A percentile compares a stretch with the other conserved stretches of the same genome.
Evolutionary conservation across 2,113 vertebrate genomes (phyloP).

Genomic region (Phaetusa simplex): DNA sequence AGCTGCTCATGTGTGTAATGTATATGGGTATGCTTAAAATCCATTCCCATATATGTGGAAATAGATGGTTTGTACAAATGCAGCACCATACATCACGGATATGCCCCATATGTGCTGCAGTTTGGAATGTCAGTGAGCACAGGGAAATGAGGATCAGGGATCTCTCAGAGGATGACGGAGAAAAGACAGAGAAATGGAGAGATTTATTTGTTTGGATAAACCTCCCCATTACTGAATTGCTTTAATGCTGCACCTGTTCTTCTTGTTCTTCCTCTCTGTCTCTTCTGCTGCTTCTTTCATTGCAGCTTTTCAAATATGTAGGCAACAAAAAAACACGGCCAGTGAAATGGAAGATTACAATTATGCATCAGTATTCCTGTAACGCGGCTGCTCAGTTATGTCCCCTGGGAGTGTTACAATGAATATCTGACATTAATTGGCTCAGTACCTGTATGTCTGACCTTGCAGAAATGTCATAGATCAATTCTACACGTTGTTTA

Average conservation of each 20-base stretch:
- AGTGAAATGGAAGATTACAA: slow-evolving; percentile 71
- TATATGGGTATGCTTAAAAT: slow-evolving; percentile 18
- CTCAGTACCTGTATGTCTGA: slow-evolving; percentile 68
- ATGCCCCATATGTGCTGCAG: background rate
- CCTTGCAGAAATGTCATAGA: slow-evolving; percentile 72
- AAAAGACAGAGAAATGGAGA: background rate
- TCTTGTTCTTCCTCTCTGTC: background rate
- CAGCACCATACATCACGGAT: slow-evolving; percentile 37
- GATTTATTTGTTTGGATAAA: background rate
- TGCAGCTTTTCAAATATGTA: slow-evolving; percentile 4
- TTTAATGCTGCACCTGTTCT: background rate
- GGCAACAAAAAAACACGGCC: slow-evolving; percentile 51
- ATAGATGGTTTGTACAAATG: slow-evolving; percentile 2
- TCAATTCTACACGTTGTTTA: slow-evolving; percentile 37
- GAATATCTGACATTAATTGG: slow-evolving; percentile 77
- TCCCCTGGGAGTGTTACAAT: slow-evolving; percentile 72
- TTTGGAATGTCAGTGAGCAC: slow-evolving; percentile 15
- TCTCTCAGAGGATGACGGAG: background rate
- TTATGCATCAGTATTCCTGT: slow-evolving; percentile 76
- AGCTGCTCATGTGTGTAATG: slow-evolving; percentile 7
- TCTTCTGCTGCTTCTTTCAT: background rate
- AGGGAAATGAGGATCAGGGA: background rate
- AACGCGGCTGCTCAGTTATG: slow-evolving; percentile 43
- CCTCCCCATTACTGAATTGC: background rate
- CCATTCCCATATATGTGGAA: slow-evolving; percentile 57